These are phyloP conservation scores for Trachops cirrhosus DNA, from an alignment of 2,797 vertebrate species.

Conservation along the genomic window DNA sequence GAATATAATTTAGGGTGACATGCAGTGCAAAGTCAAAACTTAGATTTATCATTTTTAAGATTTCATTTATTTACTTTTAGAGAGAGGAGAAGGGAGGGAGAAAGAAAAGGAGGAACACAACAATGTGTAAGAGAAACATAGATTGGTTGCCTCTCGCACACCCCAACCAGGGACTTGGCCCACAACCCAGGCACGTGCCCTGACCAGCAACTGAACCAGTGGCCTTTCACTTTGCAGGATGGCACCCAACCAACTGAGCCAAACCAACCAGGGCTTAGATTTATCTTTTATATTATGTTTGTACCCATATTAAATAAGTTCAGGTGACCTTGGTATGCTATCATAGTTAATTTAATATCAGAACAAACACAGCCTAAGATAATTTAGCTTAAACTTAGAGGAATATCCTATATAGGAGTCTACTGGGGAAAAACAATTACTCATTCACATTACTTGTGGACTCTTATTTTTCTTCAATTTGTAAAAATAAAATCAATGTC, in stretches of 20 bases:
- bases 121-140: background rate
- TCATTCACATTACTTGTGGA: background rate
- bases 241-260: background rate
- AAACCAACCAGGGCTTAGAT: background rate
- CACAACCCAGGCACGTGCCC: background rate
- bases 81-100: background rate
- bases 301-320: background rate
- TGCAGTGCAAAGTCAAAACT: background rate
- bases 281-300: background rate
- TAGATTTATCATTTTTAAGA: background rate
- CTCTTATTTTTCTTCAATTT: constrained; percentile 7
- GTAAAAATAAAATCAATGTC: constrained; percentile 26
- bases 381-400: background rate
- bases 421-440: background rate
- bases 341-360: background rate
- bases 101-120: background rate
- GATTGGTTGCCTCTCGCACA: background rate
- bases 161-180: background rate
- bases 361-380: background rate
- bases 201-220: background rate
- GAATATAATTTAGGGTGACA: background rate
- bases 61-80: background rate
- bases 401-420: background rate
- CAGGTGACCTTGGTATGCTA: background rate
- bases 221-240: background rate